Conservation (phyloP, 2,113 vertebrate species). For the Eulacestoma nigropectus region DNA sequence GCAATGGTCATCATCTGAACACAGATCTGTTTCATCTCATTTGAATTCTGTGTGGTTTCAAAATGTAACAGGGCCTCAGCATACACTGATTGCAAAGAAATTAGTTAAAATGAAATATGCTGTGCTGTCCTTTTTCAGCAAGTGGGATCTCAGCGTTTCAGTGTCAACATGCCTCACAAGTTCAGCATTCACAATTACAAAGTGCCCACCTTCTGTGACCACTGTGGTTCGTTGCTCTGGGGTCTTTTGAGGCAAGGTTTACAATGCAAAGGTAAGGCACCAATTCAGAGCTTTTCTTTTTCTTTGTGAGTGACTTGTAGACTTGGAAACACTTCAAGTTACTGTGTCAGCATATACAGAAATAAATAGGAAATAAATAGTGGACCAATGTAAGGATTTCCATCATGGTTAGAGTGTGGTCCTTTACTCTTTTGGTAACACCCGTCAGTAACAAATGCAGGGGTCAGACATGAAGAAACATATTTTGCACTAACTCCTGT, state of each 20-base stretch:
- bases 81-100: neutral
- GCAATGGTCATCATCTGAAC: neutral
- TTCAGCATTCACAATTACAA: slow-evolving; percentile 99
- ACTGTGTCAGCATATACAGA: neutral
- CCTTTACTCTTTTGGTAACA: neutral
- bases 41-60: neutral
- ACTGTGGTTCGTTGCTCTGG: slow-evolving; percentile 98
- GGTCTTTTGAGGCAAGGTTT: slow-evolving; percentile 96
- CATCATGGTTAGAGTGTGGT: neutral
- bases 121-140: slow-evolving; percentile 69
- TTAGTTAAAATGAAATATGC: neutral
- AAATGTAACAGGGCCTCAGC: neutral
- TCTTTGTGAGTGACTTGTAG: neutral
- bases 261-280: slow-evolving; percentile 93
- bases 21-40: neutral
- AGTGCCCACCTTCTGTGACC: slow-evolving; percentile 98
- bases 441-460: neutral
- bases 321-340: neutral
- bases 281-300: neutral
- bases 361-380: neutral
- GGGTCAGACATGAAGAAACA: neutral
- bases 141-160: slow-evolving; percentile 97
- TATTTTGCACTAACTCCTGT: neutral
- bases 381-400: neutral
- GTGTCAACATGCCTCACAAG: slow-evolving; percentile 98